These are phyloP conservation scores for Leptopilina drosophilae DNA, from an alignment of 2,888 invertebrate genomes.

Conservation along the genomic window DNA sequence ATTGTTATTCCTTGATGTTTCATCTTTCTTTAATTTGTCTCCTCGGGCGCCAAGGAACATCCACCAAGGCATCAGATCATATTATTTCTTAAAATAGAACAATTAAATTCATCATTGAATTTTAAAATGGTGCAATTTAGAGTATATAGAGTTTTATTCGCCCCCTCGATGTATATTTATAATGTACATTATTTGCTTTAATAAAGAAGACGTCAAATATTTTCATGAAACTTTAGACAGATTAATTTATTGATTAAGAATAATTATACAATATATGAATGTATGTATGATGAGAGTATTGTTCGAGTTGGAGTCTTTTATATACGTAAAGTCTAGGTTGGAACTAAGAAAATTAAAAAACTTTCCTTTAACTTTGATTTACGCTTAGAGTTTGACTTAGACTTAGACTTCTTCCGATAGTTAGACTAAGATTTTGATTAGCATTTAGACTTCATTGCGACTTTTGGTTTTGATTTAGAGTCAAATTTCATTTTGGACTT, in stretches of 20 bases:
- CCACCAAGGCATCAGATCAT: slow-evolving; percentile 32
- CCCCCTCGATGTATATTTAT: neutral
- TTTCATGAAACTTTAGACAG: neutral
- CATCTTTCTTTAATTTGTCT: slow-evolving; percentile 42
- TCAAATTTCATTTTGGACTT: too few relatives aligned
- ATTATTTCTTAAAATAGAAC: slow-evolving; percentile 27
- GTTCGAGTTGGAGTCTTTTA: too few relatives aligned
- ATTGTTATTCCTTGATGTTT: slow-evolving; percentile 50
- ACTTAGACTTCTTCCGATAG: too few relatives aligned
- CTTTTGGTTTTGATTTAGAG: too few relatives aligned
- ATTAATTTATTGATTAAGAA: neutral
- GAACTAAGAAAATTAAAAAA: too few relatives aligned
- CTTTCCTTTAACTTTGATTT: too few relatives aligned
- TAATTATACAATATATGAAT: neutral
- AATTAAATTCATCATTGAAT: slow-evolving; percentile 19
- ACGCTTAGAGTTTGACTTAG: too few relatives aligned
- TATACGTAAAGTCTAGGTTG: too few relatives aligned
- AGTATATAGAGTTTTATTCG: neutral
- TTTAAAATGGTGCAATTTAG: neutral
- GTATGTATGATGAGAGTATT: neutral
- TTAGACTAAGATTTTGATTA: too few relatives aligned
- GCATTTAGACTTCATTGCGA: too few relatives aligned
- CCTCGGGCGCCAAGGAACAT: slow-evolving; percentile 45
- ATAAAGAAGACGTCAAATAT: neutral
- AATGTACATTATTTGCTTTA: neutral